A percentile compares a stretch with the other conserved stretches of the same genome.
Conservation (phyloP, 2,888 invertebrate species). For the Cephus nigrinus region DNA sequence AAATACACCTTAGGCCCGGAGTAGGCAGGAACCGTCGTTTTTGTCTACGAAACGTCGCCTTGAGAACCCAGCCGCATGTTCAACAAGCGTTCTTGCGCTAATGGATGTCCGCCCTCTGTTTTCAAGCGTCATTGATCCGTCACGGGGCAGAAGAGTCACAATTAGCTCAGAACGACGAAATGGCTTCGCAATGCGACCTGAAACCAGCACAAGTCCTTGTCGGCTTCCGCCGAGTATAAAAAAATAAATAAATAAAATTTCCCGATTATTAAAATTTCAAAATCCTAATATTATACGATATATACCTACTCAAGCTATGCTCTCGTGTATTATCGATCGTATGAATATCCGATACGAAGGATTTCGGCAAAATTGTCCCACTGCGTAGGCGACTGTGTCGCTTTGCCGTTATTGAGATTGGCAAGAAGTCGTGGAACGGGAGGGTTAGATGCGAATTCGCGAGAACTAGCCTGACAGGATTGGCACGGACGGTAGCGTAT, state of each 20-base stretch:
- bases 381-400: neutral
- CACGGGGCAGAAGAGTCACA: conserved; percentile 8
- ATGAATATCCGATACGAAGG: neutral
- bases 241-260: neutral
- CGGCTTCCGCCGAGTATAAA: neutral
- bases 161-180: neutral
- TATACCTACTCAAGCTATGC: neutral
- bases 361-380: neutral
- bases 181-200: neutral
- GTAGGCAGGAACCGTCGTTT: conserved; percentile 6
- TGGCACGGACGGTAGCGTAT: neutral
- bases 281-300: no score
- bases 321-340: neutral
- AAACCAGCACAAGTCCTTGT: neutral
- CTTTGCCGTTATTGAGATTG: neutral
- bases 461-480: neutral
- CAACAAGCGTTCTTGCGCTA: conserved; percentile 18
- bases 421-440: neutral
- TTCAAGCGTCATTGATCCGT: conserved; percentile 3
- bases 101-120: conserved; percentile 16
- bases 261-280: neutral
- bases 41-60: conserved; percentile 15
- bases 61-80: conserved; percentile 19
- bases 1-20: neutral
- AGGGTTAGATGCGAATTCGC: neutral